A percentile compares a stretch with the other conserved stretches of the same genome.
phyloP scores from a whole-genome alignment of 2,113 vertebrate genomes.

The Dendrocopos noguchii region DNA sequence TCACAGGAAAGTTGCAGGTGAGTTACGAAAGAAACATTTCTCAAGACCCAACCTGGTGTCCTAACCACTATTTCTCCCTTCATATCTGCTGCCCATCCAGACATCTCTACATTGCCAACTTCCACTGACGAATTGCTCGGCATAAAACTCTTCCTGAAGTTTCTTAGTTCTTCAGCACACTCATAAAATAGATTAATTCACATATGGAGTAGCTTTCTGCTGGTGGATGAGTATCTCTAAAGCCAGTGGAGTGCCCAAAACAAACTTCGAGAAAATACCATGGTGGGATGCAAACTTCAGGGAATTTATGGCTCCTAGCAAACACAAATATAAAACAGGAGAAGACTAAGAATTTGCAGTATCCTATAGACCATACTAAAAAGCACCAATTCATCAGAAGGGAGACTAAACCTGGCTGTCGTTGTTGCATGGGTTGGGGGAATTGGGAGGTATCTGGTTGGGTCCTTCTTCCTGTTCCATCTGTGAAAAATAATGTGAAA shows the following conservation, averaged over 20 bases:
- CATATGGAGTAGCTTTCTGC: not conserved
- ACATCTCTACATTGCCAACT: not conserved
- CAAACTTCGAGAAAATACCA: not conserved
- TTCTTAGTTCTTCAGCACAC: not conserved
- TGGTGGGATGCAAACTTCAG: not conserved
- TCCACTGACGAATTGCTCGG: not conserved
- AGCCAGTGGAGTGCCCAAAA: not conserved
- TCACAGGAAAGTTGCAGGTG: not conserved
- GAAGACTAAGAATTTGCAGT: not conserved
- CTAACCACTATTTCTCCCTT: not conserved
- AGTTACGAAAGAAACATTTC: not conserved
- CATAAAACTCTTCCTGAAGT: not conserved
- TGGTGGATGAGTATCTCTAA: not conserved
- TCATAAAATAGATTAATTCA: not conserved
- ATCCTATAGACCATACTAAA: not conserved
- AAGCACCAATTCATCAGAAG: not conserved
- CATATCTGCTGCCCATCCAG: not conserved
- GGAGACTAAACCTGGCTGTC: not conserved
- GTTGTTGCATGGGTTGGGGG: not conserved
- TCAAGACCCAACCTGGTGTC: fast-evolving
- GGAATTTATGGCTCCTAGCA: not conserved
- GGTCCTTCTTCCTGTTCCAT: not conserved
- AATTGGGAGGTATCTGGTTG: not conserved
- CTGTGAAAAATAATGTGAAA: not conserved
- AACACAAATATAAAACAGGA: not conserved